Evolutionary conservation across 2,113 vertebrate species (phyloP), one percentile per base, ranked within the genome.

Genomic region (Lipophrys pholis): DNA sequence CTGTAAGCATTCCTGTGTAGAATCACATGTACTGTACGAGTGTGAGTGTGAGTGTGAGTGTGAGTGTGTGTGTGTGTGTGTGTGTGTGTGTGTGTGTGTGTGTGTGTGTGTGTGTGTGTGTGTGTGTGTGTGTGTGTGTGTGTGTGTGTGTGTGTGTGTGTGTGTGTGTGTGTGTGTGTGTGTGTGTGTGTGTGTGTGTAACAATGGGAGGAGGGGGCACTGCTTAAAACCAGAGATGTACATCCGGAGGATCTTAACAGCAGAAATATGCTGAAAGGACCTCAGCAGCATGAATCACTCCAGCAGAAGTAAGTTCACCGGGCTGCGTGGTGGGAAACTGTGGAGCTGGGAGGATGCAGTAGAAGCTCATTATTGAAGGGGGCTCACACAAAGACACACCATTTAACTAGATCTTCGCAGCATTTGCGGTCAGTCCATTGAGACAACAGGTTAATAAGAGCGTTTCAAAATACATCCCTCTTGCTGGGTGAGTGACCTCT

Each of bases 361-460:
- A 11, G 51, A 14, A 14, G 75, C 12, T 1, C 5, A 30, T 30
- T n/a, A n/a, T n/a, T n/a, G n/a, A n/a, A n/a, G n/a, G n/a, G n/a
- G n/a, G n/a, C n/a, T n/a, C 45, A 62, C 53, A 76, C 66, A 56
- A 8, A 46, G 42, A 52, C 12, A 65, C 39, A 52, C 6, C 40
- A 3, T 30, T 54, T 14, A 70, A 76, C 15, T 43, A 52, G 45
- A 69, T 67, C 56, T 69, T 58, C 66, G 40, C 62, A 67, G 43
- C 54, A 56, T 71, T 63, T 35, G 60, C 16, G 17, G 12, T 43
- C 48, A 64, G 21, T 63, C 81, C 81, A 72, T 49, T 64, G 76
- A 82, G 81, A 88, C 73, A 73, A 80, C 21, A 62, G 78, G 85
- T 90, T 87, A 90, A 90, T 89, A 86, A 62, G 73, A 87, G 62